Evolutionary conservation across 2,113 vertebrate genomes (phyloP).

Genomic region (Perccottus glenii): DNA sequence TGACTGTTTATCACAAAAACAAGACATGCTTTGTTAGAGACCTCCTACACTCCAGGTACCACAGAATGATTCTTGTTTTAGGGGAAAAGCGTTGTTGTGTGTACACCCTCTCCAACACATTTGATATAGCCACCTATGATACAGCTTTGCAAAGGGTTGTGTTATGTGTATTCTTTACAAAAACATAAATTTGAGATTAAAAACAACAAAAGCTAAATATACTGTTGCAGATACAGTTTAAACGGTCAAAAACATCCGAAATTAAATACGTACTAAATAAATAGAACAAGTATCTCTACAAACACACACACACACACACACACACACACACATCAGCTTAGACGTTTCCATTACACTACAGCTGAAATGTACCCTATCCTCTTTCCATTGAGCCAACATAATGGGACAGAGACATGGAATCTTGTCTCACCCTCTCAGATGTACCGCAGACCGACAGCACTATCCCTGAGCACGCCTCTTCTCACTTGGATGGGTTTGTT

Average conservation of each 20-base stretch:
- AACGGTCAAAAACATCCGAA: background rate
- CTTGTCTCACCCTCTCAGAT: constrained; percentile 37
- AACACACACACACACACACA: constrained; percentile 9
- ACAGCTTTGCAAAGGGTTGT: background rate
- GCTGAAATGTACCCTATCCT: constrained; percentile 61
- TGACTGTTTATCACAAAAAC: too few species aligned
- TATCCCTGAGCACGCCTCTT: constrained; percentile 57
- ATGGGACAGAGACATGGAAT: constrained; percentile 61
- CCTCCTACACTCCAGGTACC: too few species aligned
- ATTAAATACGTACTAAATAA: background rate
- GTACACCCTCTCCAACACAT: too few species aligned
- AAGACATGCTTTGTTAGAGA: too few species aligned
- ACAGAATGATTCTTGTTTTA: too few species aligned
- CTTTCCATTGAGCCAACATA: constrained; percentile 54
- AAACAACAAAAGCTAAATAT: background rate
- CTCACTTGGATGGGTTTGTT: constrained; percentile 60
- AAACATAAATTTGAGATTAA: background rate
- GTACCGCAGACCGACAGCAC: constrained; percentile 32
- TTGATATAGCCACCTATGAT: background rate
- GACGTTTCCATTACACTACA: constrained; percentile 47
- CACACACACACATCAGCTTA: constrained; percentile 13
- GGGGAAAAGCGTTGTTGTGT: too few species aligned
- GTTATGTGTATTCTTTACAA: background rate
- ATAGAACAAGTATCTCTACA: constrained; percentile 13
- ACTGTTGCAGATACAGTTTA: background rate